Conservation (phyloP, 2,888 invertebrate genomes). For the Unio delphinus region DNA sequence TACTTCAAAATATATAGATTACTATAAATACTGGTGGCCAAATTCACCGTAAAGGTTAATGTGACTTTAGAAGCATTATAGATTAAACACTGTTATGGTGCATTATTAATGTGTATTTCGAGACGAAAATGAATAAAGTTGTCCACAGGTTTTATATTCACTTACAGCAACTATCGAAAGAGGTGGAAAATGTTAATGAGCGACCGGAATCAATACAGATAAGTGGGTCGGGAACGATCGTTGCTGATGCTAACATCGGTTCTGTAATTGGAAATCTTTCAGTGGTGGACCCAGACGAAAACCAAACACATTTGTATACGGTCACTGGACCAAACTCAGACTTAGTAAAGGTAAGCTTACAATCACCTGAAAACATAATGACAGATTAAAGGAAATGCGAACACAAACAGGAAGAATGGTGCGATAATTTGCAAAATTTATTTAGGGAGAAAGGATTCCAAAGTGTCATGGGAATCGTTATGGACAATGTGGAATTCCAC, state of each 20-base stretch:
- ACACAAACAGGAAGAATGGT: too few species aligned
- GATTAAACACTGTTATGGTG: too few species aligned
- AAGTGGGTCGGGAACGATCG: slow-evolving; percentile 34
- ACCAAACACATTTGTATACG: slow-evolving; percentile 36
- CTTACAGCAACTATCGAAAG: slow-evolving; percentile 19
- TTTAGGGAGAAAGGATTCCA: too few species aligned
- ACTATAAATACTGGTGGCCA: too few species aligned
- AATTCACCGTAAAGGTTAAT: too few species aligned
- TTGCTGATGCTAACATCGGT: slow-evolving; percentile 27
- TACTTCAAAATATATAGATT: too few species aligned
- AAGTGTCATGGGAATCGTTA: too few species aligned
- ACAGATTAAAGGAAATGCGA: too few species aligned
- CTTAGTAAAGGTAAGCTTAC: slow-evolving; percentile 30
- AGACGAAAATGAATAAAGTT: not conserved
- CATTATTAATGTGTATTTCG: too few species aligned
- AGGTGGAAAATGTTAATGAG: slow-evolving; percentile 44
- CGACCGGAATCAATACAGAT: slow-evolving; percentile 36
- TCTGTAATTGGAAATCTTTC: slow-evolving; percentile 36
- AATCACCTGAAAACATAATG: not conserved
- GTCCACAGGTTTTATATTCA: not conserved
- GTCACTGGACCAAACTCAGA: slow-evolving; percentile 43
- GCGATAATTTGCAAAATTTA: too few species aligned
- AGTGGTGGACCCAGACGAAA: slow-evolving; percentile 39
- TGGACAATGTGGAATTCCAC: too few species aligned
- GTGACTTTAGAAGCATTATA: too few species aligned